Percentiles rank a stretch among this genome's conserved stretches.
These are phyloP conservation scores for Apocrypta bakeri DNA, from an alignment of 1,140 invertebrate species.

Conservation along the genomic window DNA sequence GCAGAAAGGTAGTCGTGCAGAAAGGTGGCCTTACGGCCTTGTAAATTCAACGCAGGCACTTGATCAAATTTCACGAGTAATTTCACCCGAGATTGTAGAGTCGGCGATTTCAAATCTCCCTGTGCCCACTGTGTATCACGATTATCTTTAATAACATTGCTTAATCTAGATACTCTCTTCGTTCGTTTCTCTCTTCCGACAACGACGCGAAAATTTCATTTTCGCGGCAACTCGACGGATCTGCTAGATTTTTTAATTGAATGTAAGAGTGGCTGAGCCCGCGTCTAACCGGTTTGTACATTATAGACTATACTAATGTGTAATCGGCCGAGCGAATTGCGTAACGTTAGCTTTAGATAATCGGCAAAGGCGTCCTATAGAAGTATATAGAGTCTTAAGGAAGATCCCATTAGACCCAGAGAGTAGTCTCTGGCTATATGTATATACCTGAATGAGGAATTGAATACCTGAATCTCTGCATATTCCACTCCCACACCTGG, in stretches of 20 bases:
- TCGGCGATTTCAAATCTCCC: not conserved
- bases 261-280: too few species aligned
- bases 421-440: not conserved
- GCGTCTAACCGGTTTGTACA: too few species aligned
- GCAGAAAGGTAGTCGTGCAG: constrained; percentile 11
- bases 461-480: too few species aligned
- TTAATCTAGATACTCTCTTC: not conserved
- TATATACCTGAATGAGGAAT: not conserved
- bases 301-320: too few species aligned
- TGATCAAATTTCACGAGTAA: constrained; percentile 50
- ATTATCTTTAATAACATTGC: not conserved
- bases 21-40: constrained; percentile 30
- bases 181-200: not conserved
- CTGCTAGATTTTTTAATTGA: not conserved
- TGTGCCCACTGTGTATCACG: not conserved
- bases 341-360: too few species aligned
- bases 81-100: constrained; percentile 39
- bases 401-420: constrained; percentile 1
- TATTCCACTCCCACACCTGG: not conserved
- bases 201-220: not conserved
- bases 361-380: too few species aligned
- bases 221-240: not conserved
- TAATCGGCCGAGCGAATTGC: too few species aligned
- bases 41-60: constrained; percentile 25
- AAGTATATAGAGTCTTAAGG: not conserved